A percentile compares a stretch with the other conserved stretches of the same genome.
phyloP scores from a whole-genome alignment of 1,140 invertebrate species.

The Bombyx mori region DNA sequence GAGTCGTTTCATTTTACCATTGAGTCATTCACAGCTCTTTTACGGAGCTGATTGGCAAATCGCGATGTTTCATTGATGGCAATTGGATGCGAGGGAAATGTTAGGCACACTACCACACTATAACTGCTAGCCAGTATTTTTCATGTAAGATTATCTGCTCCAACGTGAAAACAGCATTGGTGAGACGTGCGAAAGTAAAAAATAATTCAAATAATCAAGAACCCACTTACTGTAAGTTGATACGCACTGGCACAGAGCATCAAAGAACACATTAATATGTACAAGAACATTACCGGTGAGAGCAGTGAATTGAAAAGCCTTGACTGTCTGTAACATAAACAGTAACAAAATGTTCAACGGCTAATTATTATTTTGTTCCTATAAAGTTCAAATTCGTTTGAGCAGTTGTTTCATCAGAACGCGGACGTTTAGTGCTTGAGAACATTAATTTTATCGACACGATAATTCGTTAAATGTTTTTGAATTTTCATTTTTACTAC shows the following conservation, averaged over 20 bases:
- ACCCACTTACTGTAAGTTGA: conserved; percentile 45
- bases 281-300: conserved; percentile 56
- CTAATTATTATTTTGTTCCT: conserved; percentile 7
- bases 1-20: not conserved
- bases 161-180: not conserved
- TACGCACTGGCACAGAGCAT: conserved; percentile 54
- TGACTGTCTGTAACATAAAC: conserved; percentile 44
- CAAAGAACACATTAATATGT: conserved; percentile 48
- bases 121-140: not conserved
- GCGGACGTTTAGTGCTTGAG: too few species aligned
- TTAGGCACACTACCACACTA: not conserved
- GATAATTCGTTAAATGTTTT: too few species aligned
- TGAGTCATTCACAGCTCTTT: too few species aligned
- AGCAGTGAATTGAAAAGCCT: conserved; percentile 49
- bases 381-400: too few species aligned
- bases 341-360: not conserved
- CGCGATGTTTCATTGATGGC: not conserved
- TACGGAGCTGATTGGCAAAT: too few species aligned
- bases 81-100: not conserved
- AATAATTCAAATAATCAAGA: not conserved
- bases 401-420: too few species aligned
- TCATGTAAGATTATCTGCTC: not conserved
- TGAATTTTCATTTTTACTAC: too few species aligned
- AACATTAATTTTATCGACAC: too few species aligned
- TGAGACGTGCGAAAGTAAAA: not conserved